Percentiles rank a stretch among this genome's conserved stretches.
phyloP scores from a whole-genome alignment of 2,888 invertebrate genomes.

The Cryptocheilus praepositus region DNA sequence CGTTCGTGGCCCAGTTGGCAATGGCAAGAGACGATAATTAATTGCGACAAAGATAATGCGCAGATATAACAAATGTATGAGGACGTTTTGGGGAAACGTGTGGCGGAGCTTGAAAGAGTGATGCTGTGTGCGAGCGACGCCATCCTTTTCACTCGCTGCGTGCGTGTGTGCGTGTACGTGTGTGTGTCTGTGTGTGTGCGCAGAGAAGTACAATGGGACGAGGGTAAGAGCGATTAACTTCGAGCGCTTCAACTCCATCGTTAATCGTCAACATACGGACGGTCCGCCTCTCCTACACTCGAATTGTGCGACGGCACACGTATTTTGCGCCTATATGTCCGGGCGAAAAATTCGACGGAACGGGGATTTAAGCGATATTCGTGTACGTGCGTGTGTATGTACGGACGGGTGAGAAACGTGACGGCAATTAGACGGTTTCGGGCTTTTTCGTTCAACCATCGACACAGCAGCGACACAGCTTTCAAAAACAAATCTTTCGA shows the following conservation, averaged over 20 bases:
- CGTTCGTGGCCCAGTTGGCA: conserved; percentile 30
- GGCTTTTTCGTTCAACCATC: conserved; percentile 29
- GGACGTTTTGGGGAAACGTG: background rate
- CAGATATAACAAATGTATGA: conserved; percentile 20
- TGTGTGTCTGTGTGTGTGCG: no score
- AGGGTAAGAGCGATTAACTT: no score
- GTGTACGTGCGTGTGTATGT: conserved; percentile 13
- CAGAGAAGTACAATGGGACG: no score
- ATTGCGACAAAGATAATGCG: conserved; percentile 43
- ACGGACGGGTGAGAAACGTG: conserved; percentile 26
- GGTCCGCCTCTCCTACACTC: no score
- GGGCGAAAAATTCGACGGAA: background rate
- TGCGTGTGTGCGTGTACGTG: no score
- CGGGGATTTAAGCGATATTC: background rate
- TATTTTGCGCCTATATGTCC: background rate
- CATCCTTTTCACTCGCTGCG: no score
- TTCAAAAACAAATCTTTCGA: conserved; percentile 36
- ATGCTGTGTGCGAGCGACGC: no score
- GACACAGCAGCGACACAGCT: conserved; percentile 54
- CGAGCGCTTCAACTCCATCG: no score
- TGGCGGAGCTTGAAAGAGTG: no score
- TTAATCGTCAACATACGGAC: no score
- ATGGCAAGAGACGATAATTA: conserved; percentile 36
- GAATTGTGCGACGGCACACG: no score
- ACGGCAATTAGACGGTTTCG: conserved; percentile 18